These are phyloP conservation scores for Ormyrus pomaceus DNA, from an alignment of 2,888 invertebrate species.

Conservation along the genomic window DNA sequence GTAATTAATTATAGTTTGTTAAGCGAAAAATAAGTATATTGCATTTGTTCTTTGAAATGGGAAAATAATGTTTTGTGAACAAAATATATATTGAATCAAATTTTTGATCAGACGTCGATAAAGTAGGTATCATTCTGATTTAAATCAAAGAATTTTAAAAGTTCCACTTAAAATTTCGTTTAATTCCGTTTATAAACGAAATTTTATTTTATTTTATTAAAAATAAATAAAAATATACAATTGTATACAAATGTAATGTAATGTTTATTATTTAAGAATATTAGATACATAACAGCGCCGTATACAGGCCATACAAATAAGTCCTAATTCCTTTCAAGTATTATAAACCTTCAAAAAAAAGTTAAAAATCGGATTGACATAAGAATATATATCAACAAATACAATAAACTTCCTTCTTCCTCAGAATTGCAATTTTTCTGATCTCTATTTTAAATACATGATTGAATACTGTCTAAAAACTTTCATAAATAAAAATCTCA, in stretches of 20 bases:
- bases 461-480: constrained; percentile 53
- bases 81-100: too few relatives aligned
- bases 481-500: constrained; percentile 55
- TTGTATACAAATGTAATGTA: constrained; percentile 53
- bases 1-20: too few relatives aligned
- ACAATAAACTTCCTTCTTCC: constrained; percentile 46
- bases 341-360: constrained; percentile 42
- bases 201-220: too few relatives aligned
- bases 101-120: too few relatives aligned
- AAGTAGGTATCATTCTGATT: too few relatives aligned
- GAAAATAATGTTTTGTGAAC: too few relatives aligned
- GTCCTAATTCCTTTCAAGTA: constrained; percentile 48
- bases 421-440: constrained; percentile 34
- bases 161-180: too few relatives aligned
- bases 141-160: too few relatives aligned
- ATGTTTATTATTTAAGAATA: constrained; percentile 55
- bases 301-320: constrained; percentile 52
- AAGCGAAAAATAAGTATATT: too few relatives aligned
- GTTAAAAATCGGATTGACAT: constrained; percentile 41
- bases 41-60: too few relatives aligned
- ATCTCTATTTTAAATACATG: constrained; percentile 46
- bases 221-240: constrained; percentile 8
- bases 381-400: constrained; percentile 52
- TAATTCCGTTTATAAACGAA: too few relatives aligned
- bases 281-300: constrained; percentile 56